These are phyloP conservation scores for Prunella strophiata DNA, from an alignment of 2,797 vertebrate species.

Conservation along the genomic window DNA sequence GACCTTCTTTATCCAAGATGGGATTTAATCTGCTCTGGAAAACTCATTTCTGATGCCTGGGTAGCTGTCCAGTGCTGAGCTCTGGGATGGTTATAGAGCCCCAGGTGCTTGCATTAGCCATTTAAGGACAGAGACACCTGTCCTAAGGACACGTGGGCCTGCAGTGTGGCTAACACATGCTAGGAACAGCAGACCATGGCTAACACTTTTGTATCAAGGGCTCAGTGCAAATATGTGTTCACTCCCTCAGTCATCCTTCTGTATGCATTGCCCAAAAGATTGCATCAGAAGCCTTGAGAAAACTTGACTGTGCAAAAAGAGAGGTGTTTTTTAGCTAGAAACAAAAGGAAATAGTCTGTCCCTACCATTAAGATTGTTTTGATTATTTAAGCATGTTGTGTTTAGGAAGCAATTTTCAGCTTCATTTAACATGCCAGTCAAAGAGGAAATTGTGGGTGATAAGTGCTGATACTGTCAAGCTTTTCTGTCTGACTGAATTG, in stretches of 20 bases:
- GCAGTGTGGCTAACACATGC: rapidly evolving
- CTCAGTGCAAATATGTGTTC: neutral
- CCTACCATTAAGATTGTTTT: neutral
- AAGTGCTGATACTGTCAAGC: neutral
- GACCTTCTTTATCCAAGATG: neutral
- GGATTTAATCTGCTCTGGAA: neutral
- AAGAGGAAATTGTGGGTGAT: neutral
- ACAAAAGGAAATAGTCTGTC: neutral
- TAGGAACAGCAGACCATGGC: neutral
- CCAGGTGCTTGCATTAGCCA: neutral
- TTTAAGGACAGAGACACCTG: neutral
- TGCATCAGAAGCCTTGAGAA: neutral
- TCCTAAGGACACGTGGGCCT: neutral
- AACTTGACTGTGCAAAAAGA: neutral
- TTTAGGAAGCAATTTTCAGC: constrained; percentile 21
- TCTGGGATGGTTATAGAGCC: neutral
- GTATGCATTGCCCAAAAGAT: neutral
- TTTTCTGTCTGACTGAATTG: neutral
- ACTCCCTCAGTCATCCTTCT: neutral
- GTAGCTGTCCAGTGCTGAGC: neutral
- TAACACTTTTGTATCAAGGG: neutral
- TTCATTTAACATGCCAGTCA: neutral
- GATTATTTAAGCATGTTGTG: neutral
- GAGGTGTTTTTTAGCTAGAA: neutral
- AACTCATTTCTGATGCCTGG: neutral